These are phyloP conservation scores for Anableps anableps DNA, from an alignment of 2,797 vertebrate species.

Conservation along the genomic window DNA sequence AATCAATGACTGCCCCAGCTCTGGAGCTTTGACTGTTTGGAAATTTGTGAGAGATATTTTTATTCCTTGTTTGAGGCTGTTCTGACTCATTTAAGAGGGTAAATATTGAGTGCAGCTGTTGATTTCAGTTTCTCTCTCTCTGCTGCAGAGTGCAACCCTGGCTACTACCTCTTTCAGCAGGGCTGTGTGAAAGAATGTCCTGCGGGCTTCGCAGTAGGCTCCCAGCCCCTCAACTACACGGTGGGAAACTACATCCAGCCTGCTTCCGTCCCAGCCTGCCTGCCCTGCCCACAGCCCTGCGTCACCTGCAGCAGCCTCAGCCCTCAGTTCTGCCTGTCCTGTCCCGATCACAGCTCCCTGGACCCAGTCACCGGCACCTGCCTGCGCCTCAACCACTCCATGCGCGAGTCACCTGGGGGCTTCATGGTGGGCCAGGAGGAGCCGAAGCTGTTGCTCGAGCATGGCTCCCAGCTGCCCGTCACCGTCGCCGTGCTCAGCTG, in stretches of 20 bases:
- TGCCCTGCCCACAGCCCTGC: conserved; percentile 89
- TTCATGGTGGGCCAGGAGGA: conserved; percentile 60
- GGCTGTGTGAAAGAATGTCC: conserved; percentile 91
- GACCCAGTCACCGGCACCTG: conserved; percentile 85
- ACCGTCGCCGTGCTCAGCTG: conserved; percentile 91
- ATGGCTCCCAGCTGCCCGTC: conserved; percentile 80
- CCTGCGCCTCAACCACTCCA: conserved; percentile 89
- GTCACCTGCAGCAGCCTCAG: conserved; percentile 87
- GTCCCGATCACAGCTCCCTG: conserved; percentile 89
- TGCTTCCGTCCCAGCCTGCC: conserved; percentile 83
- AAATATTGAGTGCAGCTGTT: not conserved
- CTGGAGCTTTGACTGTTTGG: not conserved
- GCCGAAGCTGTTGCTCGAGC: conserved; percentile 15
- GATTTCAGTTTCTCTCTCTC: conserved; percentile 29
- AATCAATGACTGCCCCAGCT: not conserved
- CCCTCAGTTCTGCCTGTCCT: conserved; percentile 88
- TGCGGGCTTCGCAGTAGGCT: conserved; percentile 80
- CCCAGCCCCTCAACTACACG: conserved; percentile 79
- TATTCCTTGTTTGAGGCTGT: conserved; percentile 15
- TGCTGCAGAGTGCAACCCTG: conserved; percentile 89
- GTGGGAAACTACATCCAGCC: conserved; percentile 84
- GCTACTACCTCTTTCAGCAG: conserved; percentile 90
- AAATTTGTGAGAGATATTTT: conserved; percentile 14
- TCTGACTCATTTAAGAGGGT: conserved; percentile 26
- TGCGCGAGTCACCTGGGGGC: conserved; percentile 86